Percentiles rank a stretch among this genome's conserved stretches.
phyloP scores from a whole-genome alignment of 2,888 invertebrate species.

The Linnaemya tessellans region DNA sequence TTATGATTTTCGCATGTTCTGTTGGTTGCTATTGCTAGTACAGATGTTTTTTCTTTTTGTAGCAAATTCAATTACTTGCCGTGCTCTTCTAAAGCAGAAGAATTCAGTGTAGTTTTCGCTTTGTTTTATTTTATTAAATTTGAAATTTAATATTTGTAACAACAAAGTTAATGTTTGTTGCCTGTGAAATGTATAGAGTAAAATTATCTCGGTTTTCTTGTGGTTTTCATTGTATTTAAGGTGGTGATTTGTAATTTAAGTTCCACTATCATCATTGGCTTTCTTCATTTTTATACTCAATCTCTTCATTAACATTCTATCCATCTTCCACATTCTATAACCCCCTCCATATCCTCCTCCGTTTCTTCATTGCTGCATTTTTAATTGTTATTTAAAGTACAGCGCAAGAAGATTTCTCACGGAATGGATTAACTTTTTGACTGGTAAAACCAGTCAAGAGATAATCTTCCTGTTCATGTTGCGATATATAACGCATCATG shows the following conservation, averaged over 20 bases:
- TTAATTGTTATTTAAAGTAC: conserved; percentile 86
- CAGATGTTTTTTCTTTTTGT: not conserved
- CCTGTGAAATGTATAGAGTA: not conserved
- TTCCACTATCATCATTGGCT: not conserved
- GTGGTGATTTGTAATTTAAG: conserved; percentile 33
- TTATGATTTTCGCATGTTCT: not conserved
- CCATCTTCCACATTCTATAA: conserved; percentile 8
- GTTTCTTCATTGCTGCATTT: conserved; percentile 5
- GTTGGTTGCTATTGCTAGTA: not conserved
- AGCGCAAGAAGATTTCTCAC: conserved; percentile 95
- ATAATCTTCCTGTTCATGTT: conserved; percentile 97
- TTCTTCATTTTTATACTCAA: conserved; percentile 6
- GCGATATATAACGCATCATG: conserved; percentile 94
- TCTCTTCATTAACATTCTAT: conserved; percentile 66
- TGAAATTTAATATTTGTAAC: conserved; percentile 4
- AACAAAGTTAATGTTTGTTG: conserved; percentile 20
- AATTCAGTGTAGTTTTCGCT: not conserved
- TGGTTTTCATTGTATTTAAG: conserved; percentile 50
- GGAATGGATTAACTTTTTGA: conserved; percentile 97
- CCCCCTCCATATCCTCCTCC: not conserved
- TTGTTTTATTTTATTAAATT: conserved; percentile 9
- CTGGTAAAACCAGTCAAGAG: conserved; percentile 96
- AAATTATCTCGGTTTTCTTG: conserved; percentile 38
- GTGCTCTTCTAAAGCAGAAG: not conserved
- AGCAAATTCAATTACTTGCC: conserved; percentile 1